A percentile compares a stretch with the other conserved stretches of the same genome.
Evolutionary conservation across 2,113 vertebrate genomes (phyloP).

Genomic region (Tachysurus vachellii): DNA sequence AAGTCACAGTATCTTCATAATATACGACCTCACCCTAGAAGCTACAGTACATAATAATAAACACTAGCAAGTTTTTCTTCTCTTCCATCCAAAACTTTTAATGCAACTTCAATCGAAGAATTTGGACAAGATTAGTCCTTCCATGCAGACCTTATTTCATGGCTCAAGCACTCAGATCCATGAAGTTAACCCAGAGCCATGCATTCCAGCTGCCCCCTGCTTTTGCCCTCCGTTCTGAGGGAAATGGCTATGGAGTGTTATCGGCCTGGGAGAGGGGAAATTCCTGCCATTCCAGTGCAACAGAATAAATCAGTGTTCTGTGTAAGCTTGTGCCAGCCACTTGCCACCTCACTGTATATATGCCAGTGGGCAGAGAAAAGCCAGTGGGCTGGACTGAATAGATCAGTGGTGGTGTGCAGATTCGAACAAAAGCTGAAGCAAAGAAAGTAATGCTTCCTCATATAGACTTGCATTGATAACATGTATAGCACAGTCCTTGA

Average conservation of each 20-base stretch:
- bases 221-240: constrained; percentile 13
- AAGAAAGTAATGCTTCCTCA: background rate
- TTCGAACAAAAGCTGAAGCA: background rate
- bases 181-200: background rate
- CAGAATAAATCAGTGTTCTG: constrained; percentile 52
- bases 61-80: background rate
- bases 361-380: constrained; percentile 41
- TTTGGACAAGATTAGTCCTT: constrained; percentile 9
- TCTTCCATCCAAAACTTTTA: background rate
- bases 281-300: constrained; percentile 68
- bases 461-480: background rate
- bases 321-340: constrained; percentile 56
- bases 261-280: constrained; percentile 55
- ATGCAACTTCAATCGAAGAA: constrained; percentile 1
- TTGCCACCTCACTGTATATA: constrained; percentile 52
- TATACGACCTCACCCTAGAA: background rate
- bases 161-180: constrained; percentile 24
- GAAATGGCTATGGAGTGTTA: constrained; percentile 37
- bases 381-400: background rate
- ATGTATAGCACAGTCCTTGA: background rate
- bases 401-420: background rate
- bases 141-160: background rate
- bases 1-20: constrained; percentile 4
- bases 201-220: constrained; percentile 45
- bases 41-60: background rate